Base-by-base conservation (phyloP, 1,140 invertebrate species). In the Drosophila azteca region DNA sequence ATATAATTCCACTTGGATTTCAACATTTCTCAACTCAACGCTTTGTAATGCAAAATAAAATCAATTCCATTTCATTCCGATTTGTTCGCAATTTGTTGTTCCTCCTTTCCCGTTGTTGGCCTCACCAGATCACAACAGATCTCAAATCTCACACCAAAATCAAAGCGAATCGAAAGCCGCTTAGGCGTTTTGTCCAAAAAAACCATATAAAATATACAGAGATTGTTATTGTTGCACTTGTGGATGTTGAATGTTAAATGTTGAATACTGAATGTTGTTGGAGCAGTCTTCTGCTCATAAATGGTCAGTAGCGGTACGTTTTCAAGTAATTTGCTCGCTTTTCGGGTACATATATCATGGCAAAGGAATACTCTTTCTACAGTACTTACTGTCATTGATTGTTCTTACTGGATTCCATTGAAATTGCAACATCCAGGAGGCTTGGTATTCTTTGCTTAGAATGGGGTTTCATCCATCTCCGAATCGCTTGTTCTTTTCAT, bases 151-250 rank as follows among this genome's bases (percentile, higher is more conserved):
- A 49, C 59, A 68, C 66, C 53, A 65, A 65, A 64, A 55, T 46
- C 57, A 17, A 35, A 26, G 4, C 5, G 24, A 35, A 72, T 26
- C 49, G 9, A 50, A 59, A 51, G 22, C 72, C 78, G 81, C 69
- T 85, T 87, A 87, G 81, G 81, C 82, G 81, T 87, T 57, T 77
- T 57, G 51, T 31, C 52, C 55, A 62, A 76, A 76, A 68, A 69
- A 46, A 39, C 13, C 13, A 48, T 59, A 62, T 11, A 48, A n/a
- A n/a, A 20, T 41, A 55, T 55, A 62, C 24, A 65, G 13, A 72
- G 57, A 35, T 58, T 78, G 61, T 76, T 80, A 60, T 70, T 62
- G 43, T 54, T 73, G 54, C 54, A 50, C 51, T 44, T 59, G 24
- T 62, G 39, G 57, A 31, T 45, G 49, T 53, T n/a, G n/a, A n/a